A percentile compares a stretch with the other conserved stretches of the same genome.
Evolutionary conservation across 1,140 invertebrate genomes (phyloP).

Genomic region (Lepidurus arcticus): DNA sequence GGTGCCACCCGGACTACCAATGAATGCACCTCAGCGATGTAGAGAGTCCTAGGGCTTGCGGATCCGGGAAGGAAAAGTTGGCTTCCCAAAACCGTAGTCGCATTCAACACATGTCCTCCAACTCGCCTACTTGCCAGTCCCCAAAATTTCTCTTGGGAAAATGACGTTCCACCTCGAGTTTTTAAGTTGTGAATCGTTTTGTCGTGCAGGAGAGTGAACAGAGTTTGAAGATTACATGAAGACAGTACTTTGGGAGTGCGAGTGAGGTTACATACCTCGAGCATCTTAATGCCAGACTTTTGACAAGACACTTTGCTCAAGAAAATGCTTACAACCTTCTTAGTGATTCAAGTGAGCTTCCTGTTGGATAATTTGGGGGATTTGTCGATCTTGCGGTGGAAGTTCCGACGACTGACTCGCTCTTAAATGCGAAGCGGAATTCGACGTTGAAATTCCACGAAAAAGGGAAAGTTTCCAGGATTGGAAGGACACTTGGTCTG

Average conservation of each 20-base stretch:
- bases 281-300: not conserved
- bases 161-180: not conserved
- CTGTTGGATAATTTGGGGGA: conserved; percentile 14
- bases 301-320: not conserved
- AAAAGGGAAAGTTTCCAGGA: too few relatives aligned
- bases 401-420: not conserved
- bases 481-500: not conserved
- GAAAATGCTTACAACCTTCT: conserved; percentile 6
- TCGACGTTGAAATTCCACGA: too few relatives aligned
- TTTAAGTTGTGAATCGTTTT: not conserved
- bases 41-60: too few relatives aligned
- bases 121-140: conserved; percentile 1
- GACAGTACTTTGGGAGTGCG: not conserved
- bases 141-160: not conserved
- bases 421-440: not conserved
- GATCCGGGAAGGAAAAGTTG: not conserved
- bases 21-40: not conserved
- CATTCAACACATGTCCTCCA: conserved; percentile 14
- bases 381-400: conserved; percentile 4
- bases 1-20: not conserved
- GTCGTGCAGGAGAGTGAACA: not conserved
- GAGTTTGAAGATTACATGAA: not conserved
- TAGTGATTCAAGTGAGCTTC: not conserved
- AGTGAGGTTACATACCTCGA: not conserved
- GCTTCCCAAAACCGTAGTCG: not conserved